A percentile compares a stretch with the other conserved stretches of the same genome.
These are phyloP conservation scores for Microchirus variegatus DNA, from an alignment of 2,797 vertebrate genomes.

Conservation along the genomic window DNA sequence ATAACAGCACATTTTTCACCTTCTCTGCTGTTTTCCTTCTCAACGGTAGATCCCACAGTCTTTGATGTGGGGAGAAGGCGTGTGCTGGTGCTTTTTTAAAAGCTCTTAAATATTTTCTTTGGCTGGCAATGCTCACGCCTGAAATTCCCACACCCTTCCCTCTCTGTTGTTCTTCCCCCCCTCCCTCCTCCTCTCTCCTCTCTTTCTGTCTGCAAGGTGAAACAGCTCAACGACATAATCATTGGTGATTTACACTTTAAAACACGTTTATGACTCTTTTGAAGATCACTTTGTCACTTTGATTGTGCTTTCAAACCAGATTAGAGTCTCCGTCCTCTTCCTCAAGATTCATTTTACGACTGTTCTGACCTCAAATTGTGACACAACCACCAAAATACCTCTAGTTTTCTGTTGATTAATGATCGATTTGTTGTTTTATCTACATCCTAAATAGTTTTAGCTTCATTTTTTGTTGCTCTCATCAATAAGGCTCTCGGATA, in stretches of 20 bases:
- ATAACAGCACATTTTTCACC: slow-evolving; percentile 11
- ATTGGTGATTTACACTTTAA: slow-evolving; percentile 39
- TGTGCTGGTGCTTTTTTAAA: slow-evolving; percentile 37
- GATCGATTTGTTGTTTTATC: too few relatives aligned
- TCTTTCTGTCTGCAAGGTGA: slow-evolving; percentile 11
- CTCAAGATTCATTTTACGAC: too few relatives aligned
- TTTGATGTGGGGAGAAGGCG: slow-evolving; percentile 65
- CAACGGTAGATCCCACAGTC: slow-evolving; percentile 44
- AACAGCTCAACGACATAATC: slow-evolving; percentile 30
- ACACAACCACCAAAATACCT: too few relatives aligned
- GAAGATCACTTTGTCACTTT: not conserved
- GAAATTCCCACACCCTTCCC: slow-evolving; percentile 16
- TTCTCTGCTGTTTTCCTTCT: slow-evolving; percentile 30
- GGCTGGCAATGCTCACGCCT: slow-evolving; percentile 40
- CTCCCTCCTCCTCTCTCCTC: not conserved
- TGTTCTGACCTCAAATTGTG: too few relatives aligned
- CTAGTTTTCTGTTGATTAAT: too few relatives aligned
- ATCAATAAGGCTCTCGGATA: too few relatives aligned
- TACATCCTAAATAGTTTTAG: too few relatives aligned
- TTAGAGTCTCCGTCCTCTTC: too few relatives aligned
- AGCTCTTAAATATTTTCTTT: slow-evolving; percentile 64
- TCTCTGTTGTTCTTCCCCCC: not conserved
- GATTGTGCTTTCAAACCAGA: not conserved
- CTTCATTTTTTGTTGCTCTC: too few relatives aligned
- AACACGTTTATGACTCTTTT: slow-evolving; percentile 22